phyloP scores from a whole-genome alignment of 2,113 vertebrate species.

The Tiliqua scincoides region DNA sequence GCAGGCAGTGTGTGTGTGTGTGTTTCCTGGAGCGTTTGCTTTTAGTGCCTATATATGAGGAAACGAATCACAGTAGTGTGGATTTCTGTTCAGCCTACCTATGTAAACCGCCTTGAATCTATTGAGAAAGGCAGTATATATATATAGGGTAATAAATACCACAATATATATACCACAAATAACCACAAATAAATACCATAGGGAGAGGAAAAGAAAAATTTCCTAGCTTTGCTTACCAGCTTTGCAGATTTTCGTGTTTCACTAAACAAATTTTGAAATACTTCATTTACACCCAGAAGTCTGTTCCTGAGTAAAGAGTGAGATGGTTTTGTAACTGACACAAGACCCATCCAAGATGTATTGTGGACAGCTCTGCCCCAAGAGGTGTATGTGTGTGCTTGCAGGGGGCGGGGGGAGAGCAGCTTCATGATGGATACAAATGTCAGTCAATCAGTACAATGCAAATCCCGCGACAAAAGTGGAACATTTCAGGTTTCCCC shows the following conservation, averaged over 20 bases:
- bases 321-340: too few species aligned
- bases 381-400: too few species aligned
- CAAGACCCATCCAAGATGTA: too few species aligned
- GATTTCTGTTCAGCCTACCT: too few species aligned
- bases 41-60: background rate
- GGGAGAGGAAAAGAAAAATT: background rate
- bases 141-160: too few species aligned
- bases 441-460: background rate
- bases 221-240: background rate
- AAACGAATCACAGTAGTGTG: background rate
- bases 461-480: background rate
- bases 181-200: background rate
- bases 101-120: too few species aligned
- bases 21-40: background rate
- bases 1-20: background rate
- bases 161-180: too few species aligned
- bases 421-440: background rate
- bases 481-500: background rate
- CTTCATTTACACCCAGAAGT: too few species aligned
- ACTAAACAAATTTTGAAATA: too few species aligned
- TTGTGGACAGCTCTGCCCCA: background rate
- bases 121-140: too few species aligned
- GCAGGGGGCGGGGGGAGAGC: too few species aligned
- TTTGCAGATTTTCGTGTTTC: background rate
- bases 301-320: too few species aligned